Base-by-base conservation (phyloP, 1,140 invertebrate genomes). In the Trichomalopsis sarcophagae region DNA sequence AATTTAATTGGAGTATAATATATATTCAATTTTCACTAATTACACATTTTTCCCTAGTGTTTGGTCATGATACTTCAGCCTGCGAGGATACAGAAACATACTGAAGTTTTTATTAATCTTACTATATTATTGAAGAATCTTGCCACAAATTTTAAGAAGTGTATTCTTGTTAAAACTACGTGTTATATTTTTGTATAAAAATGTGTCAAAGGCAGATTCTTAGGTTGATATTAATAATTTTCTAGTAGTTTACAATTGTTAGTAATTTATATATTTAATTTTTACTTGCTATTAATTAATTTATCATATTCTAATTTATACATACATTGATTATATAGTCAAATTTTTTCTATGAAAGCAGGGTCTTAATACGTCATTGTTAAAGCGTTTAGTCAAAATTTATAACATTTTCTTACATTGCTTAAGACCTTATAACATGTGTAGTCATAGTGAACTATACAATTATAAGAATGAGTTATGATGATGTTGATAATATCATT, bases 51-150 rank as follows among this genome's bases (percentile, higher is more conserved):
- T 93, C 40, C 40, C 73, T 93, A 97, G 96, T 95, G 84, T 98
- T 97, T 93, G 97, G 96, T 11, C 97, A 98, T 90, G 94, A 95
- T 88, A 96, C 96, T 23, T 94, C 94, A 86, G 94, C 97, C 88
- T 98, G 97, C 93, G 95, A 96, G 92, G 96, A 97, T 91, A 96
- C 95, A 89, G 96, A 97, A 94, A 97, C 96, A 82, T 98, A 96
- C 94, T 97, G 94, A 95, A 82, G 27, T 55, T 76, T n/a, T 44
- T 62, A 7, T 47, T 44, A 17, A 27, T 80, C 79, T 14, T 71
- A 0, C 44, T 27, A 62, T 62, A 6, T 21, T 62, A 6, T 68
- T 79, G 27, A 69, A 66, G 14, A 77, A 79, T 83, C 84, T 88
- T 88, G 87, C 87, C 86, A 87, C n/a, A 73, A 75, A 66, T 40